Evolutionary conservation across 2,888 invertebrate genomes (phyloP), one percentile per base, ranked within the genome.

Genomic region (Xestia rhomboidea): DNA sequence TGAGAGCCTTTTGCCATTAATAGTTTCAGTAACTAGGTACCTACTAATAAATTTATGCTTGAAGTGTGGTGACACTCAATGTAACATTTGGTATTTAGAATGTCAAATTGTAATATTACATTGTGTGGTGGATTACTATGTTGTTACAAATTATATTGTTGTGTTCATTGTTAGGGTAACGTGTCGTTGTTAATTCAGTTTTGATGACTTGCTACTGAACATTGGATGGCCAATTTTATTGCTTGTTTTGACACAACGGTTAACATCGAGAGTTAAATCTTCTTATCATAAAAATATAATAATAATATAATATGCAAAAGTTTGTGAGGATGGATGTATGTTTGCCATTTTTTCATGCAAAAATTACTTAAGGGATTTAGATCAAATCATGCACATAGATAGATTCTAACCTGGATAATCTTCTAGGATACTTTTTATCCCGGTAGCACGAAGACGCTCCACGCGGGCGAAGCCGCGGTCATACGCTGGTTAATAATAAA

Each of bases 101-200:
- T 82, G 21, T 72, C n/a, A 81, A 44, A 73, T 73, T 34, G 64
- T 34, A 18, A 27, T 13, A 66, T 41, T 3, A 51, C 27, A 21
- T 44, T 60, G 75, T 63, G 0, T 8, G 21, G 27, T n/a, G 18
- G 44, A 67, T 51, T 24, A 73, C 4, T 51, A 62, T 60, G 62
- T 60, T 77, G 83, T 83, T 83, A n/a, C 44, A 30, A 62, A 30
- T 54, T 8, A 64, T 30, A 69, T 54, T 69, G 21, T 49, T 13
- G 15, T 46, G 57, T 78, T 60, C 18, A 46, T 60, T 66, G 83
- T 64, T 27, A 27, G 30, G 46, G 30, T n/a, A 24, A 46, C 44
- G 27, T 82, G 44, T 5, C 21, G 21, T 21, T 51, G 15, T 57
- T 24, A 69, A 64, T 8, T 27, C 13, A 34, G 24, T 30, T 62